A percentile compares a stretch with the other conserved stretches of the same genome.
These are phyloP conservation scores for Gerris buenoi DNA, from an alignment of 1,140 invertebrate genomes.

Conservation along the genomic window DNA sequence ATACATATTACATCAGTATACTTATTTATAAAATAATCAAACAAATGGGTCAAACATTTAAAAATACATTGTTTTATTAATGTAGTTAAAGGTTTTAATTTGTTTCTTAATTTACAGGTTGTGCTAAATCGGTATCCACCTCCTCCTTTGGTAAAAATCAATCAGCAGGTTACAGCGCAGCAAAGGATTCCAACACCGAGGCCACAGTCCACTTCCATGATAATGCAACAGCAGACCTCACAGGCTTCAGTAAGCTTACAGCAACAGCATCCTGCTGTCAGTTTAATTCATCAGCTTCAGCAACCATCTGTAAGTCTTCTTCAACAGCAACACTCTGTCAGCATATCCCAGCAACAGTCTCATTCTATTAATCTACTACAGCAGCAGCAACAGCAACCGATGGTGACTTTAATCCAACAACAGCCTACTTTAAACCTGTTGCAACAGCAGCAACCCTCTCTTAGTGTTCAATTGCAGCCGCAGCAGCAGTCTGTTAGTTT, in stretches of 20 bases:
- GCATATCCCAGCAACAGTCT: background rate
- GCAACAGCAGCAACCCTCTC: background rate
- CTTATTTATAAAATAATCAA: too few species aligned
- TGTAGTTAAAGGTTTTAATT: too few species aligned
- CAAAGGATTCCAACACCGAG: background rate
- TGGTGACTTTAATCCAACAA: background rate
- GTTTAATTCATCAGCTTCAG: slow-evolving; percentile 4
- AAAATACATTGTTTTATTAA: too few species aligned
- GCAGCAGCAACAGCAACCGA: background rate
- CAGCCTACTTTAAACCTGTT: background rate
- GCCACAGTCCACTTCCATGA: background rate
- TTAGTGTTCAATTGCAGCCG: background rate
- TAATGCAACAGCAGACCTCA: background rate
- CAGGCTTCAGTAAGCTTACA: background rate
- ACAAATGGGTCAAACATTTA: too few species aligned
- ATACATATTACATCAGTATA: too few species aligned
- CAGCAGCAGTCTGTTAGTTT: background rate
- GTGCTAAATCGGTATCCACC: background rate
- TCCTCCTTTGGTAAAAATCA: slow-evolving; percentile 5
- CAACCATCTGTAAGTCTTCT: background rate
- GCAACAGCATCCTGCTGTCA: background rate
- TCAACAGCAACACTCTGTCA: background rate
- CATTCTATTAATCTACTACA: background rate
- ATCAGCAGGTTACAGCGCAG: background rate
- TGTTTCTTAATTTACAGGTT: too few species aligned